Percentiles rank a stretch among this genome's conserved stretches.
phyloP scores from a whole-genome alignment of 1,140 invertebrate genomes.

The Cephus cinctus region DNA sequence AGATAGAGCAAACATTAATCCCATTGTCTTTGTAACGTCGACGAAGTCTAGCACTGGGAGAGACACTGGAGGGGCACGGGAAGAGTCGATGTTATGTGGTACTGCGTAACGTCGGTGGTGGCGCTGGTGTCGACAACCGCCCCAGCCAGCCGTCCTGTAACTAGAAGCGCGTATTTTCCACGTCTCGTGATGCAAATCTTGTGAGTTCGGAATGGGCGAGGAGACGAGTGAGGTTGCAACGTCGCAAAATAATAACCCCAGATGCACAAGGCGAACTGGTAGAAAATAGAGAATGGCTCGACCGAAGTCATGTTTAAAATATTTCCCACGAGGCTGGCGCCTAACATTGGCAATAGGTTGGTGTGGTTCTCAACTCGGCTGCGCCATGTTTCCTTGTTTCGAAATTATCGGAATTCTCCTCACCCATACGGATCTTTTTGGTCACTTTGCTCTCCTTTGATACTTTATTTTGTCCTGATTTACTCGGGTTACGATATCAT shows the following conservation, averaged over 20 bases:
- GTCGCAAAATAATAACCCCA: background rate
- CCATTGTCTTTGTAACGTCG: slow-evolving; percentile 16
- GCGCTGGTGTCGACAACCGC: no score
- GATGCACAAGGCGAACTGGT: background rate
- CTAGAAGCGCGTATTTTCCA: slow-evolving; percentile 11
- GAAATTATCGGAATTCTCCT: no score
- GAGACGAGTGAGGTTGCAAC: slow-evolving; percentile 2
- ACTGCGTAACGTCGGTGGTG: no score
- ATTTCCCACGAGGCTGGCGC: slow-evolving; percentile 14
- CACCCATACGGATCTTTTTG: no score
- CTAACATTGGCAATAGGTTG: slow-evolving; percentile 8
- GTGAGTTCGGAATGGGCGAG: background rate
- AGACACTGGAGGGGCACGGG: no score
- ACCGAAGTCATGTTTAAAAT: slow-evolving; percentile 20
- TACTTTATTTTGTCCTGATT: no score
- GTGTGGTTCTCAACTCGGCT: slow-evolving; percentile 12
- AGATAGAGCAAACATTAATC: slow-evolving; percentile 14
- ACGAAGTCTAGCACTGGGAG: no score
- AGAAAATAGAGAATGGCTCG: slow-evolving; percentile 1
- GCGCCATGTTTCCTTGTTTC: no score
- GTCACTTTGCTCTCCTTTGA: no score
- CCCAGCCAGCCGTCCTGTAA: slow-evolving; percentile 1
- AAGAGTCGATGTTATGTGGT: no score
- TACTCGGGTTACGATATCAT: no score
- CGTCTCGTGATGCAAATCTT: slow-evolving; percentile 6